Base-by-base conservation (phyloP, 2,888 invertebrate species). In the Hemaris fuciformis region DNA sequence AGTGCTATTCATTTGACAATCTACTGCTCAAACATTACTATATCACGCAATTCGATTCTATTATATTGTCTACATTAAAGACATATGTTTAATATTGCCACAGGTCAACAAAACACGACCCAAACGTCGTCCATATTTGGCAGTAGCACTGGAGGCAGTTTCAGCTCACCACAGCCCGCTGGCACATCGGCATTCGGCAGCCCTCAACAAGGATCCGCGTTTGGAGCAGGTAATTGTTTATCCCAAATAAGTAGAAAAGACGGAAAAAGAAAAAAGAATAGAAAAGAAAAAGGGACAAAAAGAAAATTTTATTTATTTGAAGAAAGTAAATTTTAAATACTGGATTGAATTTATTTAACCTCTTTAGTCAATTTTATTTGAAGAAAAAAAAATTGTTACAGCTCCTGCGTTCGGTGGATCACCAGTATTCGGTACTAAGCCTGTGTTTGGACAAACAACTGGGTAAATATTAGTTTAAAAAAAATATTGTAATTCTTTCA, bases 391-490 rank as follows among this genome's bases (percentile, higher is more conserved):
- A n/a, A 42, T 58, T 53, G 13, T 71, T 71, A 8, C 72, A 91
- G 89, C 83, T 18, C 64, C 89, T 1, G 87, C 76, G 1, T 93
- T 93, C 64, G 93, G 93, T 18, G 88, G 87, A 0, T 85, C 91
- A 0, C 68, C 91, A 2, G 81, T 76, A 0, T 93, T 93, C 75
- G 93, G 92, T 57, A 70, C 88, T 0, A 87, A 90, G 69, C 84
- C 89, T 41, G 85, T 73, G 3, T 93, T 93, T 67, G 91, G 91
- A 31, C 91, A 88, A 70, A 59, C 85, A 13, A 57, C 88, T 59
- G 76, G 83, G 89, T 87, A 80, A 77, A 68, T 70, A 10, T 15
- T 46, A 34, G 41, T 62, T 56, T 23, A 22, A 22, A 22, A 20
- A 1, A n/a, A n/a, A n/a, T n/a, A n/a, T n/a, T n/a, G n/a, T n/a